Conservation (phyloP, 2,797 vertebrate species). For the Cynodonichthys magdalenae region DNA sequence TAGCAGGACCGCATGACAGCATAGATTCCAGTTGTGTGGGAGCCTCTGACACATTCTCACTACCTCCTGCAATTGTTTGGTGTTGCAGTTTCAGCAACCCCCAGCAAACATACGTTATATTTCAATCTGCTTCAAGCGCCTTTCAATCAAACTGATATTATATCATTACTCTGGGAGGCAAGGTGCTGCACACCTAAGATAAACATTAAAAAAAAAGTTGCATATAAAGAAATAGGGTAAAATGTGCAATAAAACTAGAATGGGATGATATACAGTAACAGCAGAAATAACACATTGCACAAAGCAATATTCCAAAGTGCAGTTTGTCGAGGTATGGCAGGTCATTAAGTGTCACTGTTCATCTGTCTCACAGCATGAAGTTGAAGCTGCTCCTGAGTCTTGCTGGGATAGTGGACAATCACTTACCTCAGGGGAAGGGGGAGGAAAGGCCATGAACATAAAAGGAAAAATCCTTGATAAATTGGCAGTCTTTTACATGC, state of each 20-base stretch:
- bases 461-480: not conserved
- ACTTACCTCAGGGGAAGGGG: conserved; percentile 1
- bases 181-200: not conserved
- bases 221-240: not conserved
- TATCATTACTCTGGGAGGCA: not conserved
- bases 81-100: conserved; percentile 6
- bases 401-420: conserved; percentile 1
- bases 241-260: not conserved
- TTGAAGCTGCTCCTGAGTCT: conserved; percentile 3
- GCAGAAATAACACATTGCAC: not conserved
- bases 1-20: conserved; percentile 58
- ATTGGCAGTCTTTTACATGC: conserved; percentile 1
- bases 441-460: not conserved
- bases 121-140: not conserved
- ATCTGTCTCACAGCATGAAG: conserved; percentile 13
- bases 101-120: not conserved
- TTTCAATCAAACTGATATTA: not conserved
- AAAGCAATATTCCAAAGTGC: not conserved
- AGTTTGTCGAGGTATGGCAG: not conserved
- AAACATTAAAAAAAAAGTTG: not conserved
- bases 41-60: conserved; percentile 42
- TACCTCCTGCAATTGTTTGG: conserved; percentile 25
- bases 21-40: conserved; percentile 43
- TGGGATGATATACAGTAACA: not conserved
- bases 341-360: conserved; percentile 1